Evolutionary conservation across 2,113 vertebrate species (phyloP).

Genomic region (Picathartes gymnocephalus): DNA sequence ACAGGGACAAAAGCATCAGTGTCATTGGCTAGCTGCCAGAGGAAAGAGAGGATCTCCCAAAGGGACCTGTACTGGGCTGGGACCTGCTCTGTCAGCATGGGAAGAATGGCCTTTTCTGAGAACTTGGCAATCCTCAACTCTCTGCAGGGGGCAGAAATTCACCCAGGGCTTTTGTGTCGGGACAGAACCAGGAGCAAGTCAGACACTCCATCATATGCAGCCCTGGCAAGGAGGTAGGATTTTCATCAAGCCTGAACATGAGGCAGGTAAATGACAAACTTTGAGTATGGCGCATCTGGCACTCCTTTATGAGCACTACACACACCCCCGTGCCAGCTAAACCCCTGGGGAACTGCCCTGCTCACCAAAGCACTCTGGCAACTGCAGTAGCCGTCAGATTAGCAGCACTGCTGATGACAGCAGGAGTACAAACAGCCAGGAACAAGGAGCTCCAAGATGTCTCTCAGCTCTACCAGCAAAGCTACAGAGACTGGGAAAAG

Average conservation of each 20-base stretch:
- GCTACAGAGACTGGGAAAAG: neutral
- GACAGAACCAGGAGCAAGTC: conserved; percentile 65
- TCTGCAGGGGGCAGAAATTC: neutral
- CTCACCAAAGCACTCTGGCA: neutral
- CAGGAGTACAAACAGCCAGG: neutral
- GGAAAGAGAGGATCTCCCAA: neutral
- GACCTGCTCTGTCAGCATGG: neutral
- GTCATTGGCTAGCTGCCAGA: neutral
- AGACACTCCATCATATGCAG: conserved; percentile 6
- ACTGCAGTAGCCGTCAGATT: neutral
- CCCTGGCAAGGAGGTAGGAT: conserved; percentile 34
- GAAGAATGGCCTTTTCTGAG: neutral
- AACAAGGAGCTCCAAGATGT: neutral
- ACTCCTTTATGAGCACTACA: fast-evolving
- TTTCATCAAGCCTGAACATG: conserved; percentile 68
- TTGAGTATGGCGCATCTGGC: fast-evolving
- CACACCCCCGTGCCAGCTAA: neutral
- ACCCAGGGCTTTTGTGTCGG: neutral
- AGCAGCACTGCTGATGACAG: neutral
- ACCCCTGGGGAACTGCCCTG: neutral
- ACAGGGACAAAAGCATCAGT: neutral
- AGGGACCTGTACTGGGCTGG: neutral
- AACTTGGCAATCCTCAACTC: neutral
- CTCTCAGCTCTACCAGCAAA: neutral
- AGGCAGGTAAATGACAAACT: conserved; percentile 69